Evolutionary conservation across 2,113 vertebrate species (phyloP), one percentile per base, ranked within the genome.

Genomic region (Labeo rohita): DNA sequence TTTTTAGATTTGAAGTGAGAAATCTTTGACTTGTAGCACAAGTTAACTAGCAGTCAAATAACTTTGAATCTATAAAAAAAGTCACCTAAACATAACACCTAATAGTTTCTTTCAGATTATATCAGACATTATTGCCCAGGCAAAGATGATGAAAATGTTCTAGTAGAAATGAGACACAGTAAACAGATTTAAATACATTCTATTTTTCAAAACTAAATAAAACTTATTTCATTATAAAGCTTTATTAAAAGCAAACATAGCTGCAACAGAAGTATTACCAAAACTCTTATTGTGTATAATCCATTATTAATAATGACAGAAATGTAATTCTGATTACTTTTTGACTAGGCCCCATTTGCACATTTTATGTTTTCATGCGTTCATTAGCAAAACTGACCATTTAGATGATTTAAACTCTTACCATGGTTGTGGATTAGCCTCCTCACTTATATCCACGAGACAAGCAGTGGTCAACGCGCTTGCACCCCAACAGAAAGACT

Each of bases 401-500:
- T 83, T 88, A 45, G 50, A 84, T 87, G 56, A 47, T 85, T 47
- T 75, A 59, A 85, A 80, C 15, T 92, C 95, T 96, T 95, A 96
- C 95, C 95, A 96, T 96, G 92, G 89, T 93, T 94, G 92, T 88
- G 91, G 92, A 91, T 94, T 93, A 93, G 92, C 89, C 93, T 92
- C 78, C 92, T 90, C 89, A 90, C 63, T 92, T 92, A 93, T 93
- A 94, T 94, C 94, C 94, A 94, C 91, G 89, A 92, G 90, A 94
- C 91, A 92, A 91, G 90, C 85, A 94, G 94, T 93, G 94, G 93
- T 95, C 93, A 95, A 94, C 92, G 92, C 90, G 92, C 56, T 93
- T 93, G 92, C 91, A 94, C 93, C 93, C 90, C 90, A 91, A 94
- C 95, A 94, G 94, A 94, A 92, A 94, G 93, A 95, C 94, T 95